phyloP scores from a whole-genome alignment of 2,113 vertebrate species.

The Xiphophorus hellerii region DNA sequence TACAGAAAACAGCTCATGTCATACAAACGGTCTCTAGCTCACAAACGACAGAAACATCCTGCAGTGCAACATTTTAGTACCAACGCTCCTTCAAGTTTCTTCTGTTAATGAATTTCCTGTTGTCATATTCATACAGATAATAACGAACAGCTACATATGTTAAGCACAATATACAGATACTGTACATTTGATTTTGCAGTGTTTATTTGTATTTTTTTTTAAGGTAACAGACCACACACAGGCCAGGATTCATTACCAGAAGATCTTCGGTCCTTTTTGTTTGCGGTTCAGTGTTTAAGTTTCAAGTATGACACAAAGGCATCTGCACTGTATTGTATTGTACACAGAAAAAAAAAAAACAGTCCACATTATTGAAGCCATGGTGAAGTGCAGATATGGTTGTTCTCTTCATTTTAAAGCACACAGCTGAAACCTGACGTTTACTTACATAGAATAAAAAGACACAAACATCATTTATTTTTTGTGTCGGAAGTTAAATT shows the following conservation, averaged over 20 bases:
- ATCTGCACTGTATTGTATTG: conserved; percentile 52
- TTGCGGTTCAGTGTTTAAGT: conserved; percentile 56
- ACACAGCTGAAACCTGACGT: background rate
- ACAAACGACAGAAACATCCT: conserved; percentile 21
- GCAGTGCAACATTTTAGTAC: conserved; percentile 25
- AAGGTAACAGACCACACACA: conserved; percentile 35
- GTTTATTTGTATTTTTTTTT: background rate
- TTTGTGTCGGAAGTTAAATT: no score
- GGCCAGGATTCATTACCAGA: conserved; percentile 27
- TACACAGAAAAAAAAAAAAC: conserved; percentile 13
- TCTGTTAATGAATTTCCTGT: conserved; percentile 10
- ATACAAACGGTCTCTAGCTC: conserved; percentile 36
- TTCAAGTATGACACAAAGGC: conserved; percentile 73
- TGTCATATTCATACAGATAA: conserved; percentile 40
- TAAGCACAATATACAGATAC: conserved; percentile 44
- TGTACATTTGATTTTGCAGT: conserved; percentile 3
- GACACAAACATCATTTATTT: no score
- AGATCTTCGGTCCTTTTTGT: conserved; percentile 35
- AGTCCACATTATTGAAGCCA: conserved; percentile 61
- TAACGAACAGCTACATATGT: conserved; percentile 52
- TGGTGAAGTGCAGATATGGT: conserved; percentile 36
- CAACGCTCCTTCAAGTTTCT: conserved; percentile 42
- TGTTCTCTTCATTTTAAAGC: conserved; percentile 2
- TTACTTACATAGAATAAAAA: no score
- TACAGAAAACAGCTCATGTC: conserved; percentile 47